Conservation (phyloP, 2,113 vertebrate genomes). For the Platysternon megacephalum region DNA sequence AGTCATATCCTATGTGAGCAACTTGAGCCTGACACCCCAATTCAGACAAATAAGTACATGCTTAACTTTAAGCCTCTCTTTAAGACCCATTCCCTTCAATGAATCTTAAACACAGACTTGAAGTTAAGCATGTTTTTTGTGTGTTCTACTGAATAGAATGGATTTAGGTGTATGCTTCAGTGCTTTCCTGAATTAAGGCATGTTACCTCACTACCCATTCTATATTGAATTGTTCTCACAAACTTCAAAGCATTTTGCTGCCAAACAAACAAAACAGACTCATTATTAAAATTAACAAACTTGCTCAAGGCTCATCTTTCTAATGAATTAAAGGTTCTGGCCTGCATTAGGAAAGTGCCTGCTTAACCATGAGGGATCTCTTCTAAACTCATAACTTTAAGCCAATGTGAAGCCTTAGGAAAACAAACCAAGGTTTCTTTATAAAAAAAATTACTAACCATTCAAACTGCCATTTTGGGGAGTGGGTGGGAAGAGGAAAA, state of each 20-base stretch:
- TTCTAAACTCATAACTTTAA: background rate
- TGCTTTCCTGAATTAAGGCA: background rate
- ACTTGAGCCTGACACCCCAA: background rate
- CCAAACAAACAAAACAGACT: conserved; percentile 18
- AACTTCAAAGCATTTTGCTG: background rate
- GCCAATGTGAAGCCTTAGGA: background rate
- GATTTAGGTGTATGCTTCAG: conserved; percentile 28
- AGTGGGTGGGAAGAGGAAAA: background rate
- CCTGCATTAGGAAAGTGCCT: background rate
- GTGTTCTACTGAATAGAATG: background rate
- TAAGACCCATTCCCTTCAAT: background rate
- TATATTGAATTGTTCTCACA: background rate
- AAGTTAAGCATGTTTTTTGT: background rate
- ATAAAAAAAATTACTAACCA: background rate
- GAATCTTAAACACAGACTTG: background rate
- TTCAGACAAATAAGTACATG: background rate
- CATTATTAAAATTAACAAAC: conserved; percentile 18
- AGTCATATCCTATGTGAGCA: background rate
- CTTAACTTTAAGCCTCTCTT: background rate
- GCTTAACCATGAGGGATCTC: background rate
- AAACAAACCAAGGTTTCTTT: background rate
- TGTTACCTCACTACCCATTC: conserved; percentile 6
- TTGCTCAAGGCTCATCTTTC: conserved; percentile 21
- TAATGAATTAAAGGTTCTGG: background rate
- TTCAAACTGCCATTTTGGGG: background rate